Percentiles rank a stretch among this genome's conserved stretches.
These are phyloP conservation scores for Salmo trutta DNA, from an alignment of 2,797 vertebrate genomes.

Conservation along the genomic window DNA sequence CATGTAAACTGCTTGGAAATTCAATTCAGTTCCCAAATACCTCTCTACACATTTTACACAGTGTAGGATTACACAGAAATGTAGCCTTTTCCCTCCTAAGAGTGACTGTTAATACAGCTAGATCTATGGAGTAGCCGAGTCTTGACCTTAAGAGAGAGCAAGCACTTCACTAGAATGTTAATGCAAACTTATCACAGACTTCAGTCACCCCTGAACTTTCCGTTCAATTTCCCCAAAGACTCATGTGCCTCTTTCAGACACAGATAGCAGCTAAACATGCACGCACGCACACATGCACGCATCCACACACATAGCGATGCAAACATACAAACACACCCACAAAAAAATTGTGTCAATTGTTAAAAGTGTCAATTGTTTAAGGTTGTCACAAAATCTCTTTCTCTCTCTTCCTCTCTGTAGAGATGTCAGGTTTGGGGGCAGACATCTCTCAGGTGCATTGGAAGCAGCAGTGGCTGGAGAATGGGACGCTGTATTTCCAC, in stretches of 20 bases:
- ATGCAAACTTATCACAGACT: constrained; percentile 16
- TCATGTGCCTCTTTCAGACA: background rate
- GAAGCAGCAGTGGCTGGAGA: constrained; percentile 99
- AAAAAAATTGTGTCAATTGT: background rate
- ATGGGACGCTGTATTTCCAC: constrained; percentile 95
- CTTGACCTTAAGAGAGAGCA: constrained; percentile 12
- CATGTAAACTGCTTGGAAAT: constrained; percentile 32
- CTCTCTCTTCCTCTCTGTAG: constrained; percentile 67
- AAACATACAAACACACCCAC: background rate
- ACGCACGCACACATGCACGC: background rate
- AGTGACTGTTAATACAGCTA: constrained; percentile 30
- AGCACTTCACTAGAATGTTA: constrained; percentile 29
- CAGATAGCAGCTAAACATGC: background rate
- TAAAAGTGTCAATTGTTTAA: no score
- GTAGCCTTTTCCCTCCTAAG: constrained; percentile 11
- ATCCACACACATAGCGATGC: background rate
- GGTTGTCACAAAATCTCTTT: background rate
- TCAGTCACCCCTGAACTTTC: constrained; percentile 11
- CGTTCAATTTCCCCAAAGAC: constrained; percentile 4
- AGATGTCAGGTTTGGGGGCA: constrained; percentile 91
- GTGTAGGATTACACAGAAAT: background rate
- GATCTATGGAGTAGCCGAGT: constrained; percentile 27
- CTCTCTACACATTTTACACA: constrained; percentile 12
- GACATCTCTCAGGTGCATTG: constrained; percentile 96
- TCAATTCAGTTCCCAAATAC: constrained; percentile 15